These are phyloP conservation scores for Pluvianellus socialis DNA, from an alignment of 2,113 vertebrate species.

Conservation along the genomic window DNA sequence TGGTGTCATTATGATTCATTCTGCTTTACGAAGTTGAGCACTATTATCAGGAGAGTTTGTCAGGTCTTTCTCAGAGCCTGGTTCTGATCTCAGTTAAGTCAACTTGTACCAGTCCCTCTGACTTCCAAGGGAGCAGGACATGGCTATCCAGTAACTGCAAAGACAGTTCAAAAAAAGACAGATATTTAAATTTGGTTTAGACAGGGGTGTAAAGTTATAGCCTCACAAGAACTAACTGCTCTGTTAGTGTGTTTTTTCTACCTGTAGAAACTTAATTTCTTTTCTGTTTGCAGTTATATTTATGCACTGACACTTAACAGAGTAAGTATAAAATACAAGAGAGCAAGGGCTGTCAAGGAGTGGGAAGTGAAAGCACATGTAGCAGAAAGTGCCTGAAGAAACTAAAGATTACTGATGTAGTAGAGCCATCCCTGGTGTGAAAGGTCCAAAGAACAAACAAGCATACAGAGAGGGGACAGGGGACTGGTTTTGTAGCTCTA, in stretches of 20 bases:
- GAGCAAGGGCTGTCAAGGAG: not conserved
- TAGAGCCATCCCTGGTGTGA: not conserved
- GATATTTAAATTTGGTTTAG: not conserved
- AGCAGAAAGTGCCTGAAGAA: not conserved
- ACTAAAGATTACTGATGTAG: not conserved
- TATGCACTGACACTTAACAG: not conserved
- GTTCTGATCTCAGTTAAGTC: not conserved
- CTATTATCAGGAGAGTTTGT: not conserved
- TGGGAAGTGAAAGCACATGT: not conserved
- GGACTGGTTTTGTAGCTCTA: not conserved
- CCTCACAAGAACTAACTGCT: not conserved
- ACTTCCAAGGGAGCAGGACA: not conserved
- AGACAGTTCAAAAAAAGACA: not conserved
- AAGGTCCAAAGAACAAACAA: not conserved
- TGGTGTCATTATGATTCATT: not conserved
- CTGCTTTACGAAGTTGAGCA: not conserved
- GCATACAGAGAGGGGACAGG: not conserved
- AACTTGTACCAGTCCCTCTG: not conserved
- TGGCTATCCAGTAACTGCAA: not conserved
- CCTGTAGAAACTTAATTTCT: not conserved
- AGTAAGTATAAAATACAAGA: not conserved
- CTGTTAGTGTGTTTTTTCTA: not conserved
- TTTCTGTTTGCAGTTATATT: constrained; percentile 1
- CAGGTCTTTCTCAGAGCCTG: not conserved
- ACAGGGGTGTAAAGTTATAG: not conserved